These are phyloP conservation scores for Daktulosphaira vitifoliae DNA, from an alignment of 1,140 invertebrate species.

Conservation along the genomic window DNA sequence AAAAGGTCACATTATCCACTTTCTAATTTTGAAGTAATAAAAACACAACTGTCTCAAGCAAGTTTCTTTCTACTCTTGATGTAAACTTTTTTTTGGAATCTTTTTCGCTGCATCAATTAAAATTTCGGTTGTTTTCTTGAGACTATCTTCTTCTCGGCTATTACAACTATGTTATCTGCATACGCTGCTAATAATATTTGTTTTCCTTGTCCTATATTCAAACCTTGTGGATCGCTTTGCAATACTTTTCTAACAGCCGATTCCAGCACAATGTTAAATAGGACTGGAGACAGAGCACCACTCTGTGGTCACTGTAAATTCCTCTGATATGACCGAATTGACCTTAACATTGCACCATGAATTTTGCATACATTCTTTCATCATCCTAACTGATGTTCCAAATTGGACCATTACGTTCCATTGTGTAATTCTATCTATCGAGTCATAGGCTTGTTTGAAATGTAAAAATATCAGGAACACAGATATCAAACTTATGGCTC, in stretches of 20 bases:
- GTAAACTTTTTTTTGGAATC: too few species aligned
- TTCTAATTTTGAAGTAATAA: slow-evolving; percentile 44
- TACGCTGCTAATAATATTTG: neutral
- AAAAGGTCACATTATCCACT: too few species aligned
- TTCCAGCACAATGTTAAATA: neutral
- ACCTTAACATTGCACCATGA: neutral
- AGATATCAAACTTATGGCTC: neutral
- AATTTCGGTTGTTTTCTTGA: neutral
- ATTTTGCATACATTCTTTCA: neutral
- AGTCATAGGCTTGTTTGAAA: neutral
- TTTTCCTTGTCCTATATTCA: slow-evolving; percentile 6
- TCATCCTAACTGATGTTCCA: neutral
- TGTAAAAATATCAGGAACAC: neutral
- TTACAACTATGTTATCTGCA: neutral
- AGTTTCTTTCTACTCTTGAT: too few species aligned
- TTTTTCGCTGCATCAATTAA: neutral
- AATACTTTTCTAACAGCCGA: neutral
- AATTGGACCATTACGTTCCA: neutral
- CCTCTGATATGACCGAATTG: neutral
- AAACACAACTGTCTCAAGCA: too few species aligned
- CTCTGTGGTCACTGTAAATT: neutral
- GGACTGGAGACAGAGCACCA: neutral
- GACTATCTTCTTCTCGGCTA: neutral
- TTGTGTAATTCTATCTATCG: neutral
- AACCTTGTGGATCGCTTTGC: neutral